Evolutionary conservation across 2,797 vertebrate genomes (phyloP).

Genomic region (Danio tinwini): DNA sequence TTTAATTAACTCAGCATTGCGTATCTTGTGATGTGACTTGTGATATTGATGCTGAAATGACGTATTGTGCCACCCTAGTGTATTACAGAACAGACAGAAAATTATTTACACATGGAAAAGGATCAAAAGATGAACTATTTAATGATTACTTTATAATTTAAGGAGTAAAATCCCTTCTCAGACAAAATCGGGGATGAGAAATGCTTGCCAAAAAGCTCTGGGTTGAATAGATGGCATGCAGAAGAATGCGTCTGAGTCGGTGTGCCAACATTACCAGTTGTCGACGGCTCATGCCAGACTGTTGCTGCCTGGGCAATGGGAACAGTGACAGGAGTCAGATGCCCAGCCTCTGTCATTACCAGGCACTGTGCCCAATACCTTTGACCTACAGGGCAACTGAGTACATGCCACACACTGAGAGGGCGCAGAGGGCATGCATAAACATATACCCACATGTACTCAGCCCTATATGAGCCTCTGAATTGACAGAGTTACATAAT

Average conservation of each 20-base stretch:
- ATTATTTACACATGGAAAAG: conserved; percentile 37
- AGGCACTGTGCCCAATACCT: conserved; percentile 70
- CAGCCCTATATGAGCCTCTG: conserved; percentile 25
- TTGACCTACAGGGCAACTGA: conserved; percentile 68
- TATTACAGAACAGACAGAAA: not conserved
- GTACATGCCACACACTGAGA: conserved; percentile 64
- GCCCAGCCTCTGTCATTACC: conserved; percentile 75
- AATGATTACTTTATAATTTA: too few species aligned
- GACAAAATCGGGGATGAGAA: conserved; percentile 67
- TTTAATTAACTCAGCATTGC: too few species aligned
- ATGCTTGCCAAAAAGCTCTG: conserved; percentile 72
- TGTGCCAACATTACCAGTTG: conserved; percentile 79
- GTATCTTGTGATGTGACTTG: too few species aligned
- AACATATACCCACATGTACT: conserved; percentile 45
- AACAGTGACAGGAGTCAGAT: conserved; percentile 77
- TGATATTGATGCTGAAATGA: too few species aligned
- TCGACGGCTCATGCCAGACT: conserved; percentile 71
- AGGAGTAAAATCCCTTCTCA: conserved; percentile 71
- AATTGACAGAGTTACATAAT: conserved; percentile 50
- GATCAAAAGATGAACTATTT: conserved; percentile 70
- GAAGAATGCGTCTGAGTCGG: conserved; percentile 74
- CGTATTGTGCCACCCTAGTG: too few species aligned
- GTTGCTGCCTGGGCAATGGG: conserved; percentile 67
- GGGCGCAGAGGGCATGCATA: conserved; percentile 46
- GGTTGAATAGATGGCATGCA: conserved; percentile 78